Conservation (phyloP, 2,797 vertebrate genomes). For the Thamnophis elegans region DNA sequence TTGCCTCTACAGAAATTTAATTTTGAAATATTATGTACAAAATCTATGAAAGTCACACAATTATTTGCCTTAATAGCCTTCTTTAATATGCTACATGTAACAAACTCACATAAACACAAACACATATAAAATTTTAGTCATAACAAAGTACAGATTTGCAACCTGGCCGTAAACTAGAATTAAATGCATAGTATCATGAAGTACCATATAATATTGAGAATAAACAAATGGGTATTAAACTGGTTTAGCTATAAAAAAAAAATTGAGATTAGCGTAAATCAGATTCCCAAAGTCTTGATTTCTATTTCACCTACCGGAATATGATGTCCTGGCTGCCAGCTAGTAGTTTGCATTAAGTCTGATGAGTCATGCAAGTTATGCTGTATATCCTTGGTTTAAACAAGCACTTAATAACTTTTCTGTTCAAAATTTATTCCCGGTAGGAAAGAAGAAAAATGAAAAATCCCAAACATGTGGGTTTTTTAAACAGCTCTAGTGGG, state of each 20-base stretch:
- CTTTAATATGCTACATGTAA: not conserved
- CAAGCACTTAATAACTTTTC: not conserved
- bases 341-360: not conserved
- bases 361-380: not conserved
- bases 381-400: not conserved
- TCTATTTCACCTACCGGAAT: not conserved
- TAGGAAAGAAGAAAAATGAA: conserved; percentile 6
- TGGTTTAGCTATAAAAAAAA: not conserved
- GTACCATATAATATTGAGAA: not conserved
- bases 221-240: not conserved
- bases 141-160: not conserved
- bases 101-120: not conserved
- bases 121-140: not conserved
- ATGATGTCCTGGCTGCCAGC: not conserved
- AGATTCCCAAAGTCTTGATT: not conserved
- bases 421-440: conserved; percentile 15
- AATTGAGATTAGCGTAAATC: not conserved
- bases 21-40: not conserved
- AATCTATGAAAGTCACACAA: not conserved
- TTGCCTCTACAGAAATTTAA: not conserved
- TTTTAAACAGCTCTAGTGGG: conserved; percentile 41
- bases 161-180: not conserved
- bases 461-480: conserved; percentile 23
- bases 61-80: not conserved
- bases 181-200: not conserved